Percentiles rank a stretch among this genome's conserved stretches.
Evolutionary conservation across 1,140 invertebrate genomes (phyloP).

Genomic region (Lepidurus arcticus): DNA sequence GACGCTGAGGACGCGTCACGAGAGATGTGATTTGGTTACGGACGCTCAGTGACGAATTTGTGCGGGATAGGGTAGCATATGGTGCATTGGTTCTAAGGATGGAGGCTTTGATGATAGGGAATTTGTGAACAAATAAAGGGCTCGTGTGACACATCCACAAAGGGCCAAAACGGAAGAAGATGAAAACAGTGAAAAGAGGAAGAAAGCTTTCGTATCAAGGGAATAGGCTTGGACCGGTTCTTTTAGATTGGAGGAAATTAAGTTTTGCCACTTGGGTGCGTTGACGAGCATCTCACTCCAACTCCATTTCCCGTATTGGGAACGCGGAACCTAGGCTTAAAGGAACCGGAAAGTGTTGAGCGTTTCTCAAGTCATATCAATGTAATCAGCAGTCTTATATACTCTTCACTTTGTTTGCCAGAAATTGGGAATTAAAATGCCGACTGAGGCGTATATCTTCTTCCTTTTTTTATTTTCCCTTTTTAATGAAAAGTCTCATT

Average conservation of each 20-base stretch:
- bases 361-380: constrained; percentile 1
- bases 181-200: not conserved
- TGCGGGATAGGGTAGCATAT: not conserved
- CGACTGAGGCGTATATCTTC: not conserved
- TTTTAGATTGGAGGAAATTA: constrained; percentile 22
- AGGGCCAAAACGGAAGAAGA: not conserved
- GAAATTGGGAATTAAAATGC: not conserved
- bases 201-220: not conserved
- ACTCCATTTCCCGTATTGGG: constrained; percentile 4
- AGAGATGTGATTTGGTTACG: not conserved
- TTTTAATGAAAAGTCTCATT: not conserved
- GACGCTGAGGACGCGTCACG: too few relatives aligned
- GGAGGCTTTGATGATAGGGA: not conserved
- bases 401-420: not conserved
- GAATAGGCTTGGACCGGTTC: not conserved
- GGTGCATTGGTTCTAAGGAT: not conserved
- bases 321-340: not conserved
- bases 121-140: not conserved
- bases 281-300: constrained; percentile 18
- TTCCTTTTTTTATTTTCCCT: not conserved
- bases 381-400: constrained; percentile 5
- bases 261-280: constrained; percentile 15
- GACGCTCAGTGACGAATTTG: not conserved
- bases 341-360: constrained; percentile 18
- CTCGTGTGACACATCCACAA: not conserved